These are phyloP conservation scores for Kuschelorhynchus macadamiae DNA, from an alignment of 2,888 invertebrate genomes.

Conservation along the genomic window DNA sequence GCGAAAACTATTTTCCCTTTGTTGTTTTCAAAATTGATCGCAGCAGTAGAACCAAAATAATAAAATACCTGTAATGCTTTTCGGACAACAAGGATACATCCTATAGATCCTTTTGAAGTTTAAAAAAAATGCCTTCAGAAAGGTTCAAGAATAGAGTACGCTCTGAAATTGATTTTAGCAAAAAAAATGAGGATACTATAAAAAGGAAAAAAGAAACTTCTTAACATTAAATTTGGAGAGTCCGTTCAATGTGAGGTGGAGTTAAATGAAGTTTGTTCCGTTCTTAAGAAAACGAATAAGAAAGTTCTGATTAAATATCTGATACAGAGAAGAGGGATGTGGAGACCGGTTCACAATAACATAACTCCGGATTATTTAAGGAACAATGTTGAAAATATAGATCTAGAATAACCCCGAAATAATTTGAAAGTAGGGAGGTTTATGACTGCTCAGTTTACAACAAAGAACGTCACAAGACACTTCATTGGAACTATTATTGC, in stretches of 20 bases:
- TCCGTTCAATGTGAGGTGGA: neutral
- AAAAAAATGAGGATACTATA: too few relatives aligned
- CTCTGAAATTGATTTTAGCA: constrained; percentile 21
- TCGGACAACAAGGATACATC: neutral
- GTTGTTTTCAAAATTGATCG: constrained; percentile 1
- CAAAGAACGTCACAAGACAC: constrained; percentile 8
- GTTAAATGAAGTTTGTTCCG: neutral
- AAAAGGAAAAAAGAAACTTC: too few relatives aligned
- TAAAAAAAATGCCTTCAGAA: constrained; percentile 4
- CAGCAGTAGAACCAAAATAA: constrained; percentile 4
- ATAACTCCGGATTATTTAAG: neutral
- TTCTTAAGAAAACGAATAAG: too few relatives aligned
- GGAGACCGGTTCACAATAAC: neutral
- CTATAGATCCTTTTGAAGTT: constrained; percentile 9
- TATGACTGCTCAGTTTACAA: constrained; percentile 16
- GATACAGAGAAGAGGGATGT: too few relatives aligned
- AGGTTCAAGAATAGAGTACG: constrained; percentile 18
- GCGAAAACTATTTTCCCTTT: neutral
- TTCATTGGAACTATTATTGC: constrained; percentile 12
- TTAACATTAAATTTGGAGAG: constrained; percentile 9
- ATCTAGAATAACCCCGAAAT: too few relatives aligned
- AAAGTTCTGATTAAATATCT: too few relatives aligned
- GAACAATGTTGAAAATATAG: neutral
- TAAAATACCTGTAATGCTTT: neutral
- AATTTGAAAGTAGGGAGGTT: neutral